Base-by-base conservation (phyloP, 1,140 invertebrate genomes). In the Micrasema longulum region DNA sequence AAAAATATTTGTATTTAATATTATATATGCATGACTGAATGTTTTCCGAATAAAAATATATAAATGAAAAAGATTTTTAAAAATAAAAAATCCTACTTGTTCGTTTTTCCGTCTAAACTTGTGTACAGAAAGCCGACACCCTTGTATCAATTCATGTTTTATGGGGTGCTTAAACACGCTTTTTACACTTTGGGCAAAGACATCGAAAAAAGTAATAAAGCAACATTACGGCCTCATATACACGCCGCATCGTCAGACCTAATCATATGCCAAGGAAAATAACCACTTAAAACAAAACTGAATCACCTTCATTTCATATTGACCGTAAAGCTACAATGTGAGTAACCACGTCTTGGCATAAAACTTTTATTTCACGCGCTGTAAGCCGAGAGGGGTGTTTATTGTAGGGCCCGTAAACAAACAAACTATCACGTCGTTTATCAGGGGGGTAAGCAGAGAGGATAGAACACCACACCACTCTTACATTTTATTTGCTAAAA, bases 261-360 rank as follows among this genome's bases (percentile, higher is more conserved):
- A 65, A 74, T 75, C 69, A 72, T 62, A 67, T 66, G 73, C 73
- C 69, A 71, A 75, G 73, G 69, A 75, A 71, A 71, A 65, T 71
- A 71, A 64, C 69, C 69, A 70, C 63, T 75, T 70, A 71, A 75
- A 74, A 69, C 57, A 71, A 71, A 65, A 45, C 47, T 31, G 65
- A 38, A 67, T 52, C 18, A 67, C 65, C 63, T 48, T 35, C 43
- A 50, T 65, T 53, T 69, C 52, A 50, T 60, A 57, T 69, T 57
- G 66, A 69, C 36, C 16, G 66, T 69, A 69, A 69, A 68, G n/a
- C 22, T 22, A 69, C 73, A 72, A 65, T 75, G 69, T 69, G 47
- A 69, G 38, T 63, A 63, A 69, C 68, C 73, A 75, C 69, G 73
- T 75, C 73, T 75, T 75, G 70, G 35, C 70, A 66, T 75, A 72